These are phyloP conservation scores for Thelaira solivaga DNA, from an alignment of 2,888 invertebrate genomes.

Conservation along the genomic window DNA sequence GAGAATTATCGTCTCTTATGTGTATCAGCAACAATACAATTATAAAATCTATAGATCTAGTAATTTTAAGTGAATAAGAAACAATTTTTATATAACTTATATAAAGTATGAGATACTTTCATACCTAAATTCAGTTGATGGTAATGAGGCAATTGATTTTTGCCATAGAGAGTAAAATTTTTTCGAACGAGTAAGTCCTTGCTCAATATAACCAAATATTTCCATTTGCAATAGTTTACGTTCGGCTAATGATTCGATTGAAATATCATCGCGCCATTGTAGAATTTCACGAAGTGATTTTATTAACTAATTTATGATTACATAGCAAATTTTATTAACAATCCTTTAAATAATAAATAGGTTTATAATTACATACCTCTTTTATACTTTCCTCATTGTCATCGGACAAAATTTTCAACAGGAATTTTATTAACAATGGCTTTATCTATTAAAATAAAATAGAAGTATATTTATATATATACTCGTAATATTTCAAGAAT, in stretches of 20 bases:
- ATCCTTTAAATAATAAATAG: background rate
- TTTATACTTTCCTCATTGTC: constrained; percentile 70
- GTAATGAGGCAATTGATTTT: constrained; percentile 62
- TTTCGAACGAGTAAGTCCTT: constrained; percentile 73
- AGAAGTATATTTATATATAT: no score
- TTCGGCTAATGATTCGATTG: constrained; percentile 29
- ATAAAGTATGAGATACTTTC: background rate
- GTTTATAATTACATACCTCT: constrained; percentile 66
- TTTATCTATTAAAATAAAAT: constrained; percentile 68
- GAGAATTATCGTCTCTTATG: constrained; percentile 80
- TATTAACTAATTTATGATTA: constrained; percentile 68
- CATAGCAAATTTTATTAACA: background rate
- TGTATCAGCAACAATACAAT: constrained; percentile 82
- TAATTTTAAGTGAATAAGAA: constrained; percentile 2
- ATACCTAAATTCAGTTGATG: constrained; percentile 54
- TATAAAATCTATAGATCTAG: constrained; percentile 83
- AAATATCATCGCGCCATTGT: constrained; percentile 48
- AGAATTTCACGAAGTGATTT: constrained; percentile 71
- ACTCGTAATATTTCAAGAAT: no score
- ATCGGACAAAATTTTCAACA: constrained; percentile 71
- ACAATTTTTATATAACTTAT: background rate
- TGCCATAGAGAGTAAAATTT: constrained; percentile 74
- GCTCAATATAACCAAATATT: constrained; percentile 71
- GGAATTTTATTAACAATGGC: constrained; percentile 71
- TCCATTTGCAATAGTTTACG: constrained; percentile 71